Percentiles rank a stretch among this genome's conserved stretches.
These are phyloP conservation scores for Stomatorhinus walkeri DNA, from an alignment of 2,797 vertebrate genomes.

Conservation along the genomic window DNA sequence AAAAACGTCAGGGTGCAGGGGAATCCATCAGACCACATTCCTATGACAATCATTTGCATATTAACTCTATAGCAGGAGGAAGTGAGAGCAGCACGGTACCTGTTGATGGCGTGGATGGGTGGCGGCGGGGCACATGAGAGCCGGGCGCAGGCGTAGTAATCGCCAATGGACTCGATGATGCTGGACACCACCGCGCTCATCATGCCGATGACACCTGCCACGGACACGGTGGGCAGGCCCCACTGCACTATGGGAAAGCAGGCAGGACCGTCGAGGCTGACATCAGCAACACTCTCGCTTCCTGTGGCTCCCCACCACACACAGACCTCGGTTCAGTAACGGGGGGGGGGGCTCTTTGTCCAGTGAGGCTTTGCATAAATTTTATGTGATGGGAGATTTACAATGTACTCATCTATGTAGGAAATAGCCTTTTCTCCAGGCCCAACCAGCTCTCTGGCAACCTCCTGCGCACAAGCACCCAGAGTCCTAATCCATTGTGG, in stretches of 20 bases:
- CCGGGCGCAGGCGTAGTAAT: slow-evolving; percentile 92
- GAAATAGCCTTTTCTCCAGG: background rate
- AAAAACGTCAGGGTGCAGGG: background rate
- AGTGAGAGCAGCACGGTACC: slow-evolving; percentile 50
- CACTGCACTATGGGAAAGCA: slow-evolving; percentile 76
- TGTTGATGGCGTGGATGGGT: slow-evolving; percentile 91
- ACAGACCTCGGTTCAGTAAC: background rate
- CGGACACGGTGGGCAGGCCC: slow-evolving; percentile 85
- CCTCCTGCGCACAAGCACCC: background rate
- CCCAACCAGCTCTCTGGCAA: background rate
- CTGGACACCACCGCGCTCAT: slow-evolving; percentile 90
- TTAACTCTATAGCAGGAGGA: background rate
- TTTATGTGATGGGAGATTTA: background rate
- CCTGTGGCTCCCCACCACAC: background rate
- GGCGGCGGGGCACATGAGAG: slow-evolving; percentile 87
- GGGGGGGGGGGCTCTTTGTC: background rate
- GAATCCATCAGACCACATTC: background rate
- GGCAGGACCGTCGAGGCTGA: background rate
- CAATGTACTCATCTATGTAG: background rate
- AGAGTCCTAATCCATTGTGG: background rate
- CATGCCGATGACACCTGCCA: slow-evolving; percentile 92
- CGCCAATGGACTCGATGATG: slow-evolving; percentile 95
- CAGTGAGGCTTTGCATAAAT: background rate
- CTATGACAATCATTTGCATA: background rate
- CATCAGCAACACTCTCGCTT: background rate